These are phyloP conservation scores for Conopomorpha cramerella DNA, from an alignment of 1,140 invertebrate genomes.

Conservation along the genomic window DNA sequence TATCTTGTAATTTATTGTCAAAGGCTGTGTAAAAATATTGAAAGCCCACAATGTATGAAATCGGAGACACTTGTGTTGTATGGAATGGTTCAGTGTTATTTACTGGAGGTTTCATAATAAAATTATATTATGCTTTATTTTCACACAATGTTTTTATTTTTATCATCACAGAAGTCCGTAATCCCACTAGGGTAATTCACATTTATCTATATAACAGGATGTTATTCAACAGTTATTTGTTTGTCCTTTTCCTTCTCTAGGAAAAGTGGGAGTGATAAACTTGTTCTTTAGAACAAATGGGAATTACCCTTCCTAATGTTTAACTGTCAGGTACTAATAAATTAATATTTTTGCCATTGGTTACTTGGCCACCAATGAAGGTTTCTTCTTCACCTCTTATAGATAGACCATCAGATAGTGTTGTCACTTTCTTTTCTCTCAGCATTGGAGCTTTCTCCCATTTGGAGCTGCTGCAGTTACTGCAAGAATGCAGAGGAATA, in stretches of 20 bases:
- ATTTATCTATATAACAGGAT: no score
- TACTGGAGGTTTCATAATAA: conserved; percentile 57
- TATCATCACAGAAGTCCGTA: no score
- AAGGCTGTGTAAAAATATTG: conserved; percentile 54
- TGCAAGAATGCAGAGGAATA: conserved; percentile 77
- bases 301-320: no score
- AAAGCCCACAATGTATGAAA: conserved; percentile 43
- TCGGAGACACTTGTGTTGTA: conserved; percentile 43
- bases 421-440: conserved; percentile 67
- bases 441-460: conserved; percentile 85
- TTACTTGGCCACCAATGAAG: conserved; percentile 64
- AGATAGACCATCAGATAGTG: conserved; percentile 62
- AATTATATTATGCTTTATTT: conserved; percentile 61
- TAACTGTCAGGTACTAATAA: conserved; percentile 65
- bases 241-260: no score
- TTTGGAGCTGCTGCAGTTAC: conserved; percentile 72
- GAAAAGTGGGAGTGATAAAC: no score
- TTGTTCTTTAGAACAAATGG: no score
- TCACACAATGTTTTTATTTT: conserved; percentile 33
- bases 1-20: conserved; percentile 52
- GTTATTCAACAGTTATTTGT: no score
- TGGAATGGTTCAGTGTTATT: conserved; percentile 57
- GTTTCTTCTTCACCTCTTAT: conserved; percentile 76
- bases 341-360: conserved; percentile 67
- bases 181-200: no score